Base-by-base conservation (phyloP, 1,140 invertebrate genomes). In the Mactra quadrangularis region DNA sequence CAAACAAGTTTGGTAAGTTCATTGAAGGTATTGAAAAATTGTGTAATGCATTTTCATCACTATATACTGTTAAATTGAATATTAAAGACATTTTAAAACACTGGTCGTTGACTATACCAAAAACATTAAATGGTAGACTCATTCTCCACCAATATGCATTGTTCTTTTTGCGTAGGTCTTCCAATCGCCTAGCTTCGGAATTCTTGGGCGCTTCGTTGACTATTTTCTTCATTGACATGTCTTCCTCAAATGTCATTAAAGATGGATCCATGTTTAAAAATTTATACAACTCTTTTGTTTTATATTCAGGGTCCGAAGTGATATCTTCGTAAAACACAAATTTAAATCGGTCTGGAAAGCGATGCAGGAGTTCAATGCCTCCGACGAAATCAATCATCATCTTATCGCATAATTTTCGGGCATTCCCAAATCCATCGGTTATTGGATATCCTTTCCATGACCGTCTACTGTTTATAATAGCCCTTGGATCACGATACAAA, bases 321-420 rank as follows among this genome's bases (percentile, higher is more conserved):
- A 68, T 41, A 45, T 68, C 64, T 45, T 68, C 64, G 25, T 68
- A 68, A 22, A 68, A 68, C n/a, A 68, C 38, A 41, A 68, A 45
- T 45, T 45, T 38, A 15, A 68, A 9, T 33, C 38, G 35, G 38
- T 47, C 64, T 17, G 64, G 64, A n/a, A 31, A 29, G 11, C 41
- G 15, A 25, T 45, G 15, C 64, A 45, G 3, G 2, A 68, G 38
- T 25, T 38, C 22, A 13, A 68, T 6, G 3, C 35, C 33, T 4
- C 64, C 64, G 4, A n/a, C 9, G 9, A 22, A 38, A 29, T 68
- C 64, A 13, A 47, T n/a, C 27, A 22, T n/a, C 64, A 68, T 68
- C 22, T 68, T 68, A 13, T 47, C 27, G 22, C 64, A 68, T 11
- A 68, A 29, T 11, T n/a, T 22, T 22, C 41, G 3, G 3, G 35